Conservation (phyloP, 2,888 invertebrate species). For the Phyto melanocephala region DNA sequence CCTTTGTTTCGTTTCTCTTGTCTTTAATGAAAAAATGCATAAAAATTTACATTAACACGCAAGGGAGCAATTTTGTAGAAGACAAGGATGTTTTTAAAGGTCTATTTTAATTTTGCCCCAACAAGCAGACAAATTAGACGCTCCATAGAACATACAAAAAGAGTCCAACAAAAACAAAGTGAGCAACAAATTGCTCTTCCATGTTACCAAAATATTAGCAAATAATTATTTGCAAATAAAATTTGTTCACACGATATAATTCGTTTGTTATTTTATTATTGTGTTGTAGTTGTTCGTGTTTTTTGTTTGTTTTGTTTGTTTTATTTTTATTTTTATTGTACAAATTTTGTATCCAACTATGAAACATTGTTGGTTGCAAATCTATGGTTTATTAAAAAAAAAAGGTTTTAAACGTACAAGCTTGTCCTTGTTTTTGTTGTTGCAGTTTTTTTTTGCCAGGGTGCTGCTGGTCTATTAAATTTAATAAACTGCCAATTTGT, state of each 20-base stretch:
- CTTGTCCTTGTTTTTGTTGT: not conserved
- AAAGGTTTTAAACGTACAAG: not conserved
- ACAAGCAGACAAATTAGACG: slow-evolving; percentile 12
- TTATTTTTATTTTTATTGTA: not conserved
- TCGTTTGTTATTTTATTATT: slow-evolving; percentile 17
- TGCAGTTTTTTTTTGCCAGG: not conserved
- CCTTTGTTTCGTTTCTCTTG: not conserved
- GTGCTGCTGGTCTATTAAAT: slow-evolving; percentile 44
- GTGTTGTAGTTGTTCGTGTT: not conserved
- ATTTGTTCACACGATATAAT: slow-evolving; percentile 58
- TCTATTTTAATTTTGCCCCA: not conserved
- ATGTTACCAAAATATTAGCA: slow-evolving; percentile 60
- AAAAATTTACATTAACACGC: slow-evolving; percentile 49
- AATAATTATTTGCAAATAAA: slow-evolving; percentile 58
- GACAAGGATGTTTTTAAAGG: slow-evolving; percentile 34
- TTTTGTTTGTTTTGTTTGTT: not conserved
- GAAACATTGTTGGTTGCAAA: not conserved
- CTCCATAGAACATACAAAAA: not conserved
- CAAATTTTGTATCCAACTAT: not conserved
- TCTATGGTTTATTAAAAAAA: too few species aligned
- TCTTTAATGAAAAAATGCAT: slow-evolving; percentile 20
- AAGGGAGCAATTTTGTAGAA: slow-evolving; percentile 54
- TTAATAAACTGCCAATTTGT: slow-evolving; percentile 64
- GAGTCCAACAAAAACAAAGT: not conserved
- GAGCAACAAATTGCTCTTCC: slow-evolving; percentile 62